phyloP scores from a whole-genome alignment of 2,113 vertebrate species.

The Vulpes ferrilata region DNA sequence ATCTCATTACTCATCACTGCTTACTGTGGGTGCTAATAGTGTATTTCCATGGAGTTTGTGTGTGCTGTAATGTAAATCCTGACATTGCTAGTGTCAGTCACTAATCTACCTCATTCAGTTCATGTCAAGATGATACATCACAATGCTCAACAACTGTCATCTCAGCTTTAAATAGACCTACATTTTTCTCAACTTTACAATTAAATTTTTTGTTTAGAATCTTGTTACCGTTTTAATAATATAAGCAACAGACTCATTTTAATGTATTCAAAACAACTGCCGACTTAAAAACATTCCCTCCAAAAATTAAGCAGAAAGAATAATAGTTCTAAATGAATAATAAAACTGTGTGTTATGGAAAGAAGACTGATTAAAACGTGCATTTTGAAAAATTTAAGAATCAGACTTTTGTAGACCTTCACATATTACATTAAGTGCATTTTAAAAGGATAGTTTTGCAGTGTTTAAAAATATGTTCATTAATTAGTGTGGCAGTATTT shows the following conservation, averaged over 20 bases:
- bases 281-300: conserved; percentile 34
- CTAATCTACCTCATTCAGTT: conserved; percentile 93
- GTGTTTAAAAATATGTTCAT: not conserved
- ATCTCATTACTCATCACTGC: conserved; percentile 91
- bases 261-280: conserved; percentile 66
- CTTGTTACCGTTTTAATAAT: not conserved
- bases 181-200: conserved; percentile 85
- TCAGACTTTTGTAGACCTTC: not conserved
- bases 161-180: conserved; percentile 92
- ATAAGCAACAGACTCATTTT: conserved; percentile 39
- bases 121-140: conserved; percentile 93
- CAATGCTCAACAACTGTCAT: conserved; percentile 90
- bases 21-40: conserved; percentile 88
- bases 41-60: conserved; percentile 89
- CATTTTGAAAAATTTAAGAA: not conserved
- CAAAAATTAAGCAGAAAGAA: conserved; percentile 56
- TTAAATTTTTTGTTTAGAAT: conserved; percentile 74
- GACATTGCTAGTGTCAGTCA: conserved; percentile 89
- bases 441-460: conserved; percentile 29
- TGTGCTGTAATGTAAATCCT: conserved; percentile 91
- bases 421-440: not conserved
- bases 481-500: not conserved
- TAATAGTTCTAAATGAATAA: conserved; percentile 42
- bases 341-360: conserved; percentile 17
- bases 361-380: conserved; percentile 51